Percentiles rank a stretch among this genome's conserved stretches.
Evolutionary conservation across 2,113 vertebrate species (phyloP).

Genomic region (Stegastes partitus): DNA sequence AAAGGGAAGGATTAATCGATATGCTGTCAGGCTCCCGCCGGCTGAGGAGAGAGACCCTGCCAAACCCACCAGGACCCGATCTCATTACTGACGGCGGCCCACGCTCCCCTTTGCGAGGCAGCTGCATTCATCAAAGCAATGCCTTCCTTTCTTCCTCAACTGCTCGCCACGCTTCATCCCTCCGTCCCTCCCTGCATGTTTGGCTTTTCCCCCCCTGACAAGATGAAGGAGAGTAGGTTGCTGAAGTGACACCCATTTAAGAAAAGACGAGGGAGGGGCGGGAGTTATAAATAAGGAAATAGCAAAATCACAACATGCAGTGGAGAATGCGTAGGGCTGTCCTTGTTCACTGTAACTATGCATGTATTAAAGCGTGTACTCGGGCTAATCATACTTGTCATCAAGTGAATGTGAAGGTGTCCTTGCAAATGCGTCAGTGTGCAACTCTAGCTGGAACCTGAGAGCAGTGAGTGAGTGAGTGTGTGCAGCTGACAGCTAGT

Average conservation of each 20-base stretch:
- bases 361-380: slow-evolving; percentile 1
- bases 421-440: slow-evolving; percentile 44
- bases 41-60: slow-evolving; percentile 65
- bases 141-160: slow-evolving; percentile 41
- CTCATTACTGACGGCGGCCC: slow-evolving; percentile 68
- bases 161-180: slow-evolving; percentile 33
- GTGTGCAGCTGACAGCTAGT: slow-evolving; percentile 42
- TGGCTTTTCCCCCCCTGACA: slow-evolving; percentile 51
- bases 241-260: slow-evolving; percentile 66
- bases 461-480: slow-evolving; percentile 20
- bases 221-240: slow-evolving; percentile 59
- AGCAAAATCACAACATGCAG: background rate
- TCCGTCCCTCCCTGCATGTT: slow-evolving; percentile 41
- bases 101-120: slow-evolving; percentile 54
- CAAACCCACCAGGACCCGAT: slow-evolving; percentile 72
- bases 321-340: background rate
- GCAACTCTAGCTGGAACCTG: slow-evolving; percentile 32
- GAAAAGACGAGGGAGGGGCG: slow-evolving; percentile 10
- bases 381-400: slow-evolving; percentile 31
- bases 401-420: slow-evolving; percentile 51
- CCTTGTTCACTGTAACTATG: slow-evolving; percentile 16
- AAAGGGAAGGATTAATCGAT: slow-evolving; percentile 71
- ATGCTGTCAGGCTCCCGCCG: slow-evolving; percentile 57
- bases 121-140: slow-evolving; percentile 72
- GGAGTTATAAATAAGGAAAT: slow-evolving; percentile 47